Percentiles rank a stretch among this genome's conserved stretches.
phyloP scores from a whole-genome alignment of 1,140 invertebrate genomes.

The Rhopalosiphum maidis region DNA sequence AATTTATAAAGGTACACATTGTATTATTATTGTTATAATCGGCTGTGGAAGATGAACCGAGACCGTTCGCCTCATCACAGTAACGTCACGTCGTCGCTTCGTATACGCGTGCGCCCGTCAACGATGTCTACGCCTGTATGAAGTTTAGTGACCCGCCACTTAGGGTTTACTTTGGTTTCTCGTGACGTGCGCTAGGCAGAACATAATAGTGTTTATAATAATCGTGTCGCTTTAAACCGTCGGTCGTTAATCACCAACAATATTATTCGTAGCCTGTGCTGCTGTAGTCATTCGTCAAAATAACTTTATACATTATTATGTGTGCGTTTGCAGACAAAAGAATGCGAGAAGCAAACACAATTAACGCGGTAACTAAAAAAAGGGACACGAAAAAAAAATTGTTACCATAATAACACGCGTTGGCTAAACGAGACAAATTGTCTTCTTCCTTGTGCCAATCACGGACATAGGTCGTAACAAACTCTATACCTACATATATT shows the following conservation, averaged over 20 bases:
- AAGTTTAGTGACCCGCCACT: slow-evolving; percentile 56
- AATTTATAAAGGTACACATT: not conserved
- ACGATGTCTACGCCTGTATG: not conserved
- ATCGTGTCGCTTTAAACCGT: slow-evolving; percentile 49
- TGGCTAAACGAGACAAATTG: slow-evolving; percentile 48
- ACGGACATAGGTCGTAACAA: not conserved
- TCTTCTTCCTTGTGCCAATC: not conserved
- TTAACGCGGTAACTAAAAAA: slow-evolving; percentile 32
- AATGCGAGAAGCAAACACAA: slow-evolving; percentile 22
- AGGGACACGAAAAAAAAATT: not conserved
- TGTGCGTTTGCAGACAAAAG: slow-evolving; percentile 21
- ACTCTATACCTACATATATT: not conserved
- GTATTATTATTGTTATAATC: not conserved
- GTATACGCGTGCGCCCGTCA: not conserved
- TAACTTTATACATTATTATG: slow-evolving; percentile 8
- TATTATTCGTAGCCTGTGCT: not conserved
- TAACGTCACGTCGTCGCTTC: not conserved
- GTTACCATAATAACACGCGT: not conserved
- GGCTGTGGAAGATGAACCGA: not conserved
- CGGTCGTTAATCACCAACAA: slow-evolving; percentile 54
- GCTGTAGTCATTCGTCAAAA: slow-evolving; percentile 41
- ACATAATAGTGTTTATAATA: slow-evolving; percentile 47
- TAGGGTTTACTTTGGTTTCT: slow-evolving; percentile 19
- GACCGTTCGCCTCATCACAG: not conserved
- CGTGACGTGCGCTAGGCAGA: not conserved